phyloP scores from a whole-genome alignment of 2,888 invertebrate species.

The Callyntrura guangdongensis region DNA sequence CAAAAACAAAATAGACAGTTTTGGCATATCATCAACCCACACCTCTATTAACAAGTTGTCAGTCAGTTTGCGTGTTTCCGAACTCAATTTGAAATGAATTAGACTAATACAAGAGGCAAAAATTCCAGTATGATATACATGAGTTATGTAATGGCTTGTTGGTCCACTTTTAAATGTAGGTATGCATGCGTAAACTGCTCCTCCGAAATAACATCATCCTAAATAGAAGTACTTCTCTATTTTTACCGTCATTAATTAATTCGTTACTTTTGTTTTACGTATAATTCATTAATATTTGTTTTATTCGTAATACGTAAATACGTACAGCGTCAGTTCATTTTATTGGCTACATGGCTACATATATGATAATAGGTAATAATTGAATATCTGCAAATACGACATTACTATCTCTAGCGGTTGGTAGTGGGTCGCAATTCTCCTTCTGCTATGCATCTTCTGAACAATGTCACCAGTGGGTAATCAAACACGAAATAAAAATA shows the following conservation, averaged over 20 bases:
- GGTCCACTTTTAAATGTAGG: no score
- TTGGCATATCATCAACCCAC: no score
- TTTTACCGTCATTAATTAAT: neutral
- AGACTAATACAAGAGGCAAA: no score
- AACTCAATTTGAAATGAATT: no score
- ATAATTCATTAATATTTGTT: conserved; percentile 21
- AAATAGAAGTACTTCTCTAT: conserved; percentile 32
- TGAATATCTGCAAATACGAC: neutral
- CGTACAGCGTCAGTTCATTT: conserved; percentile 72
- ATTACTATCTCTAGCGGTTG: neutral
- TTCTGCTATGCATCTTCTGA: neutral
- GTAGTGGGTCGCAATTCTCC: neutral
- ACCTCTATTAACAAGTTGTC: no score
- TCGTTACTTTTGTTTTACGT: neutral
- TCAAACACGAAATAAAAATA: neutral
- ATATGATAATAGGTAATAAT: neutral
- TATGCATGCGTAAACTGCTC: neutral
- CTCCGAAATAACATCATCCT: neutral
- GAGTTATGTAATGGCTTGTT: no score
- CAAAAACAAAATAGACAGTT: no score
- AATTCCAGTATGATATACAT: no score
- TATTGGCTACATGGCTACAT: conserved; percentile 42
- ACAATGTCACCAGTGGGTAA: conserved; percentile 21
- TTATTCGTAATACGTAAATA: conserved; percentile 49
- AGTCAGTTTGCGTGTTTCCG: no score